phyloP scores from a whole-genome alignment of 2,113 vertebrate genomes.

The Vidua macroura region DNA sequence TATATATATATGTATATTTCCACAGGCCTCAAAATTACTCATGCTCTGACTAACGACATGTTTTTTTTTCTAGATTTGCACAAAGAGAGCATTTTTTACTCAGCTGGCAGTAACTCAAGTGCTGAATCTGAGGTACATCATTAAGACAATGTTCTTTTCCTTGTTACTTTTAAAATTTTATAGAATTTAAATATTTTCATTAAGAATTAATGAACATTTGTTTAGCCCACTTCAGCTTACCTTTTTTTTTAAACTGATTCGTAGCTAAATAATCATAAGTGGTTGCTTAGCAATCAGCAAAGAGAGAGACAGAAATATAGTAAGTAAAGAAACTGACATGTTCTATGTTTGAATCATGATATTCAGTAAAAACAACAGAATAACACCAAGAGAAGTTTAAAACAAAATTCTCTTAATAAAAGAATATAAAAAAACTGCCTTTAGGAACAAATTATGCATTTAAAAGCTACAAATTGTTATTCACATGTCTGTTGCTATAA shows the following conservation, averaged over 20 bases:
- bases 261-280: slow-evolving; percentile 15
- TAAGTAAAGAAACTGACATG: slow-evolving; percentile 36
- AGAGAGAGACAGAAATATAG: slow-evolving; percentile 43
- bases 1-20: background rate
- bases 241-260: background rate
- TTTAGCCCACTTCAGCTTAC: background rate
- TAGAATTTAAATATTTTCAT: background rate
- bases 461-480: slow-evolving; percentile 4
- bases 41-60: background rate
- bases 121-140: background rate
- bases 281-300: slow-evolving; percentile 65
- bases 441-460: slow-evolving; percentile 7
- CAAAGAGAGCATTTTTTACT: background rate
- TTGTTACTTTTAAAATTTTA: slow-evolving; percentile 4
- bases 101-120: background rate
- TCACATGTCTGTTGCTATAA: background rate
- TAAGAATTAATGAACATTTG: slow-evolving; percentile 1
- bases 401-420: slow-evolving; percentile 37
- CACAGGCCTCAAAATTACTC: background rate
- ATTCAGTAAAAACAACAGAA: slow-evolving; percentile 28
- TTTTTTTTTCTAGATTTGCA: background rate
- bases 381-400: background rate
- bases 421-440: background rate
- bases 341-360: slow-evolving; percentile 8
- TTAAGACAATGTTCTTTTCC: background rate